Percentiles rank a stretch among this genome's conserved stretches.
phyloP scores from a whole-genome alignment of 2,888 invertebrate species.

The Megamerina dolium region DNA sequence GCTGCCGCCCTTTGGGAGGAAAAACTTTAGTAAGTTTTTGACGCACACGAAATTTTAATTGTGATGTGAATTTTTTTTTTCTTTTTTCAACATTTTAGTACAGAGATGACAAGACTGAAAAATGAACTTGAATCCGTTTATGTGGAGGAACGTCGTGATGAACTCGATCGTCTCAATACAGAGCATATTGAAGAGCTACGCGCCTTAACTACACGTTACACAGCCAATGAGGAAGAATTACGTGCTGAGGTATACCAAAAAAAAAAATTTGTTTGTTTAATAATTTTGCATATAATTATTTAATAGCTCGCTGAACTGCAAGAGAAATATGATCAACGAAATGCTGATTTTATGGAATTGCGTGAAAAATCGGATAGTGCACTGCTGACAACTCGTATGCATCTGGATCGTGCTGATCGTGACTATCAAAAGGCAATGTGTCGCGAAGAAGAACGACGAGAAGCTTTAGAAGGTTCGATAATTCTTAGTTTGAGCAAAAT shows the following conservation, averaged over 20 bases:
- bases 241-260: constrained; percentile 52
- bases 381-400: constrained; percentile 46
- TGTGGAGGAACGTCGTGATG: constrained; percentile 56
- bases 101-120: constrained; percentile 59
- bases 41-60: no score
- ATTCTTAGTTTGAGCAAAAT: neutral
- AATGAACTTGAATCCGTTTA: constrained; percentile 58
- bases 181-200: constrained; percentile 57
- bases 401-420: constrained; percentile 47
- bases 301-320: constrained; percentile 61
- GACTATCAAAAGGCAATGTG: constrained; percentile 48
- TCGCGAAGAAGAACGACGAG: constrained; percentile 44
- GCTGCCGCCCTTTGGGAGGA: constrained; percentile 61
- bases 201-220: constrained; percentile 54
- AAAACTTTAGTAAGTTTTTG: constrained; percentile 49
- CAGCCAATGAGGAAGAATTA: constrained; percentile 54
- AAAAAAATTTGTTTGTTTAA: neutral
- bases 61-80: no score
- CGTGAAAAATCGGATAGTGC: constrained; percentile 57
- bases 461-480: constrained; percentile 35
- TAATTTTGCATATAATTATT: neutral
- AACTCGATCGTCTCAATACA: constrained; percentile 53
- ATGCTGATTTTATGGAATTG: constrained; percentile 36
- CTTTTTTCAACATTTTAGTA: constrained; percentile 39
- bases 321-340: constrained; percentile 53